Evolutionary conservation across 2,113 vertebrate species (phyloP).

Genomic region (Pontoporia blainvillei): DNA sequence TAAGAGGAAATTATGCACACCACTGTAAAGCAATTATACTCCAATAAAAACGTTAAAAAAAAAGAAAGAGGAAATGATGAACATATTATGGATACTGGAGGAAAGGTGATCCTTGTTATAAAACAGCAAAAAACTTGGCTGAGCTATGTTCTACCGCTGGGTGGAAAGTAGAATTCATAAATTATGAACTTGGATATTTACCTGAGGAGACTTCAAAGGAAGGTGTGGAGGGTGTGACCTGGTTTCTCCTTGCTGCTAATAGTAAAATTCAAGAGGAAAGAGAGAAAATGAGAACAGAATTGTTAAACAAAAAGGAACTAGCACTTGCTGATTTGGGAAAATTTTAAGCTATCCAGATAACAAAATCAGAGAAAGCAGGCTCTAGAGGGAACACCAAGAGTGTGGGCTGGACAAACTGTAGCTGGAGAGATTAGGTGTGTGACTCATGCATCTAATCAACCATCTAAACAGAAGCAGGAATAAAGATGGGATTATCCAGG

Average conservation of each 20-base stretch:
- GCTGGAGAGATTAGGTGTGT: neutral
- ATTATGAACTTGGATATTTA: neutral
- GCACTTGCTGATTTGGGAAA: neutral
- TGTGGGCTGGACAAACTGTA: neutral
- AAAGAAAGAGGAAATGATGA: neutral
- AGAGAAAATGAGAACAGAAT: neutral
- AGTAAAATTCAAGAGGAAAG: neutral
- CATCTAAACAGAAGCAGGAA: neutral
- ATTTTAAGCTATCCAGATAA: neutral
- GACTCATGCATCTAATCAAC: neutral
- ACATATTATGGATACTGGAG: neutral
- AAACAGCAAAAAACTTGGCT: neutral
- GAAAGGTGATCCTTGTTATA: neutral
- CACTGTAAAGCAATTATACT: too few species aligned
- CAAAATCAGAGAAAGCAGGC: neutral
- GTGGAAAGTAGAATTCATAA: neutral
- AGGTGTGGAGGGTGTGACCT: neutral
- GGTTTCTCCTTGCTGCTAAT: neutral
- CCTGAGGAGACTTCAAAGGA: neutral
- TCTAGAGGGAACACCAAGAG: neutral
- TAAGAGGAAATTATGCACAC: neutral
- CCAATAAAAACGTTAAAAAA: too few species aligned
- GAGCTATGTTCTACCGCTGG: neutral
- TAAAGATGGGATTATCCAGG: neutral
- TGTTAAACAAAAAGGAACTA: neutral